A percentile compares a stretch with the other conserved stretches of the same genome.
These are phyloP conservation scores for Notarius quadriscutis DNA, from an alignment of 2,113 vertebrate species.

Conservation along the genomic window DNA sequence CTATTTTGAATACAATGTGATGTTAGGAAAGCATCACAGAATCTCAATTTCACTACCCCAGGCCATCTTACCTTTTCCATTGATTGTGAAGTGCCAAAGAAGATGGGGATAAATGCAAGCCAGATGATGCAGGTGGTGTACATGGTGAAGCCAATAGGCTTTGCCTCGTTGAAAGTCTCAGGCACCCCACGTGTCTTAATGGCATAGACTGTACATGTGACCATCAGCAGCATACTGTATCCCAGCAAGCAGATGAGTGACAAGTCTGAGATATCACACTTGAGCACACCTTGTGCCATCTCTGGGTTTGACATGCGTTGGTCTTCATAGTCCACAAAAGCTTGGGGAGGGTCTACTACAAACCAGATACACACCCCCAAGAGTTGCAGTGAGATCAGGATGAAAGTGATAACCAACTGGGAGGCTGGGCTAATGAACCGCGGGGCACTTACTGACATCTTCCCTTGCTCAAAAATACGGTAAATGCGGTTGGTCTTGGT, in stretches of 20 bases:
- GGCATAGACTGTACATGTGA: slow-evolving; percentile 91
- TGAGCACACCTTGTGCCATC: slow-evolving; percentile 71
- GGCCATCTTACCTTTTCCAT: slow-evolving; percentile 78
- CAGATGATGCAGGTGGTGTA: slow-evolving; percentile 79
- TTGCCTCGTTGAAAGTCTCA: slow-evolving; percentile 98
- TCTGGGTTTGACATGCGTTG: slow-evolving; percentile 70
- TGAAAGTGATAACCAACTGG: slow-evolving; percentile 74
- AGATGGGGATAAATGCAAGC: slow-evolving; percentile 90
- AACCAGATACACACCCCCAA: slow-evolving; percentile 78
- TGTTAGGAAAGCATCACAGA: slow-evolving; percentile 1
- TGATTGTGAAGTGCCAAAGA: slow-evolving; percentile 97
- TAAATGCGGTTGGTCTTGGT: slow-evolving; percentile 80
- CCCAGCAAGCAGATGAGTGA: slow-evolving; percentile 92
- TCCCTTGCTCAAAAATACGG: slow-evolving; percentile 77
- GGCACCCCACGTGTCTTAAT: slow-evolving; percentile 92
- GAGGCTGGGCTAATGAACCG: slow-evolving; percentile 75
- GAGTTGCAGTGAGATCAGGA: slow-evolving; percentile 74
- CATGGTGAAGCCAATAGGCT: slow-evolving; percentile 91
- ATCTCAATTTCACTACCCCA: neutral
- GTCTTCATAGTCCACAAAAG: slow-evolving; percentile 75
- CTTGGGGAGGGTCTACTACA: slow-evolving; percentile 69
- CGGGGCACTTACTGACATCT: slow-evolving; percentile 72
- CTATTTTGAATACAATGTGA: neutral
- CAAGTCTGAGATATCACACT: slow-evolving; percentile 78
- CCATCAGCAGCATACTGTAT: slow-evolving; percentile 99